phyloP scores from a whole-genome alignment of 1,140 invertebrate genomes.

The Arion vulgaris region DNA sequence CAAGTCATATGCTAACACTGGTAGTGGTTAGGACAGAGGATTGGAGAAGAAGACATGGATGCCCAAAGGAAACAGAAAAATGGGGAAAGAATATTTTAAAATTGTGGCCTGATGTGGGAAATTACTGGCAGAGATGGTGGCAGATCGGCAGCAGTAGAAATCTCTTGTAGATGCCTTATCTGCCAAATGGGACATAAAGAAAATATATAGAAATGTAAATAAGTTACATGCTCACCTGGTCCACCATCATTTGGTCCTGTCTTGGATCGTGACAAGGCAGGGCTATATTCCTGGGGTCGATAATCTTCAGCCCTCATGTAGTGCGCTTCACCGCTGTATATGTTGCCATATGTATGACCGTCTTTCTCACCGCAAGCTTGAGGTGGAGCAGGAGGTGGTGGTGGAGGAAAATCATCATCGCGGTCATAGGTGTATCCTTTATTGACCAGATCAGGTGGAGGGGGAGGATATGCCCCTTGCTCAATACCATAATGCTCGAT shows the following conservation, averaged over 20 bases:
- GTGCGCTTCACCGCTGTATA: constrained; percentile 30
- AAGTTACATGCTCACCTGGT: background rate
- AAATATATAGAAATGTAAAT: too few relatives aligned
- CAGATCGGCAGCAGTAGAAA: too few relatives aligned
- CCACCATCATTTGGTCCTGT: background rate
- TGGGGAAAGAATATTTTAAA: too few relatives aligned
- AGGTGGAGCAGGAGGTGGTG: constrained; percentile 40
- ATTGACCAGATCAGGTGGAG: constrained; percentile 40
- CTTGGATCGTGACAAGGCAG: constrained; percentile 15
- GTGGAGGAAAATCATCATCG: constrained; percentile 46
- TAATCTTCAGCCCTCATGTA: constrained; percentile 43
- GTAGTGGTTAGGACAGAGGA: too few relatives aligned
- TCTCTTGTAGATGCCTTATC: too few relatives aligned
- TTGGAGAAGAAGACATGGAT: too few relatives aligned
- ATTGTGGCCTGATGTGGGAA: too few relatives aligned
- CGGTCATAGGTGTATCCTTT: constrained; percentile 38
- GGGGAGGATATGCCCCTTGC: constrained; percentile 48
- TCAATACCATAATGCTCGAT: constrained; percentile 51
- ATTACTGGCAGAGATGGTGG: too few relatives aligned
- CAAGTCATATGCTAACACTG: too few relatives aligned
- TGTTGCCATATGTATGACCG: constrained; percentile 30
- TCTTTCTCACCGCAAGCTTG: constrained; percentile 37
- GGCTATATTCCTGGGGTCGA: constrained; percentile 29
- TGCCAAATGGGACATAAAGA: too few relatives aligned
- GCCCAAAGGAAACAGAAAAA: too few relatives aligned